These are phyloP conservation scores for Bryconaethiops microstoma DNA, from an alignment of 2,797 vertebrate genomes.

Conservation along the genomic window DNA sequence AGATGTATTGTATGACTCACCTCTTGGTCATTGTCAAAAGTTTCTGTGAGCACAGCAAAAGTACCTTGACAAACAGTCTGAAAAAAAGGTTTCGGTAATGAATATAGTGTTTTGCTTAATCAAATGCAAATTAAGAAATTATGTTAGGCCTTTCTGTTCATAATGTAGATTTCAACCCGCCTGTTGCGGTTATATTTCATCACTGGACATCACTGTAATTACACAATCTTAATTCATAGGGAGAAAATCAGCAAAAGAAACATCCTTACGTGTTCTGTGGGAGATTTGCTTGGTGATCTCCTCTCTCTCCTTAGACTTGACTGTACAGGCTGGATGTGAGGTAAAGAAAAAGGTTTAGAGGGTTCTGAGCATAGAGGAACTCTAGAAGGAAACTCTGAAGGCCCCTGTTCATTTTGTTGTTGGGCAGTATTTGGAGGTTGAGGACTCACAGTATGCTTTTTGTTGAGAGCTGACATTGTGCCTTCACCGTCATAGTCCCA, in stretches of 20 bases:
- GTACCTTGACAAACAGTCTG: constrained; percentile 62
- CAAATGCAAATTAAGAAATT: too few species aligned
- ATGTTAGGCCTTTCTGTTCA: too few species aligned
- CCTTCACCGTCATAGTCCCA: neutral
- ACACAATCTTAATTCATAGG: neutral
- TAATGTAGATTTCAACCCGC: too few species aligned
- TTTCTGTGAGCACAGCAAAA: constrained; percentile 57
- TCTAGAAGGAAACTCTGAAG: constrained; percentile 4
- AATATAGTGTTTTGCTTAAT: neutral
- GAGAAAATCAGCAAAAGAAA: neutral
- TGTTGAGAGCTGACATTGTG: neutral
- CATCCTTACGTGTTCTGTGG: constrained; percentile 28
- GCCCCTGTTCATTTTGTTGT: neutral
- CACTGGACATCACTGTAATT: neutral
- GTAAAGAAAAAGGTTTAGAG: neutral
- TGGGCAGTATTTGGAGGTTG: constrained; percentile 4
- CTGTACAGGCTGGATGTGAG: constrained; percentile 6
- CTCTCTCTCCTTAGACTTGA: constrained; percentile 9
- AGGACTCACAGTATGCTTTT: neutral
- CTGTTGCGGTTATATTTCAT: too few species aligned
- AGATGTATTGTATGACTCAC: constrained; percentile 58
- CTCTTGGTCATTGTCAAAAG: constrained; percentile 75
- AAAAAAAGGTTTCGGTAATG: constrained; percentile 40
- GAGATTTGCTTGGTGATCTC: neutral
- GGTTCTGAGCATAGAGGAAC: neutral